Percentiles rank a stretch among this genome's conserved stretches.
These are phyloP conservation scores for Umimayanthus kanabou DNA, from an alignment of 92 coral and sea anemone species.

Conservation along the genomic window DNA sequence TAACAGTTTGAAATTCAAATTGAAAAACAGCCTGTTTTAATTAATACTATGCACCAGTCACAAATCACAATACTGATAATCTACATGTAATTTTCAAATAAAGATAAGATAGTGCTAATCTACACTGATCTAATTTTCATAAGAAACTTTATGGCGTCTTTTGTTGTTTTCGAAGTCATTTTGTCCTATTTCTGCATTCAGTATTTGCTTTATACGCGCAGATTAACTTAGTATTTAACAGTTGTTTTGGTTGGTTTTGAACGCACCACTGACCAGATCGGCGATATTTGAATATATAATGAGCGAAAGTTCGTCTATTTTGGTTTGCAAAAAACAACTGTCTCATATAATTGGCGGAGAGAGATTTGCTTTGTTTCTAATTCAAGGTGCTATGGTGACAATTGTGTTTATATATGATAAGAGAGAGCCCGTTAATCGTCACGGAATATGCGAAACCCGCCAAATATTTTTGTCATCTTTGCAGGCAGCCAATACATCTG, in stretches of 20 bases:
- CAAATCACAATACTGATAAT: no score
- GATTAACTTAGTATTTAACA: background rate
- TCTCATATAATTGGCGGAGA: constrained; percentile 8
- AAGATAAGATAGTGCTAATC: background rate
- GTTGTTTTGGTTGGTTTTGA: background rate
- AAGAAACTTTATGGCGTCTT: background rate
- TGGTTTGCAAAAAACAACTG: background rate
- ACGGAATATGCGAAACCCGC: background rate
- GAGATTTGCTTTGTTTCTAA: background rate
- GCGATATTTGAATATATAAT: background rate
- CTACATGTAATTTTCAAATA: no score
- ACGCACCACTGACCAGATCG: constrained; percentile 18
- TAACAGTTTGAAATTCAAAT: no score
- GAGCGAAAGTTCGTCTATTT: background rate
- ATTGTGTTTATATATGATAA: constrained; percentile 13
- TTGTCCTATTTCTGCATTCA: background rate
- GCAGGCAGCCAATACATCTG: background rate
- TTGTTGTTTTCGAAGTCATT: background rate
- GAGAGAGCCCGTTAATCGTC: background rate
- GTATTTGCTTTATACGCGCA: background rate
- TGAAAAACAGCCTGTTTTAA: no score
- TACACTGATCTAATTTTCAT: background rate
- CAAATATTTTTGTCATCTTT: background rate
- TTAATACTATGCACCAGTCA: no score
- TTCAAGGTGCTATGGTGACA: constrained; percentile 27